phyloP scores from a whole-genome alignment of 2,797 vertebrate genomes.

The Diglossa cyanea region DNA sequence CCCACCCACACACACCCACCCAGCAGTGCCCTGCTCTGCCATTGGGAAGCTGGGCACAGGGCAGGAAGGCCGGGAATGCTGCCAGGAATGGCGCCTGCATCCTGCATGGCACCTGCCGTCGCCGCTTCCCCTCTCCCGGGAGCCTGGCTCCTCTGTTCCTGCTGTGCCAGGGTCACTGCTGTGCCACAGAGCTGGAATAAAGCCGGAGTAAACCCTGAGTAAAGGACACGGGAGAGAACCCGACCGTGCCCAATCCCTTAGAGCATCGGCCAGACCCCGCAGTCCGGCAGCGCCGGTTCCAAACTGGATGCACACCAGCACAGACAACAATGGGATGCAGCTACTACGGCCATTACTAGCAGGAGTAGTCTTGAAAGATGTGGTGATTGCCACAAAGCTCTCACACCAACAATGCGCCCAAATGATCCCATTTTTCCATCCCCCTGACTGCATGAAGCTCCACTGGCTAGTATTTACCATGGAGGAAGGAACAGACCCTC shows the following conservation, averaged over 20 bases:
- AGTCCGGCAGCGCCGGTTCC: constrained; percentile 33
- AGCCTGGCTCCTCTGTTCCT: background rate
- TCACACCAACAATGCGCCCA: background rate
- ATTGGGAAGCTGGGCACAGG: rapidly evolving
- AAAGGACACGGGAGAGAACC: background rate
- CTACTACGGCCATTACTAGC: constrained; percentile 44
- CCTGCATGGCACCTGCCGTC: background rate
- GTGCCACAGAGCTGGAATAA: background rate
- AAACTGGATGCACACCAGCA: constrained; percentile 45
- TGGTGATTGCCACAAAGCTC: constrained; percentile 40
- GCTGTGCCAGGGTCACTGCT: background rate
- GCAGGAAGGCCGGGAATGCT: background rate
- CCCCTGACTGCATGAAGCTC: constrained; percentile 4
- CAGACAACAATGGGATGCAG: constrained; percentile 31
- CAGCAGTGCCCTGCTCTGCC: background rate
- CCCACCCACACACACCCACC: background rate
- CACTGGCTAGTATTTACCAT: background rate
- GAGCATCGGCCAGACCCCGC: background rate
- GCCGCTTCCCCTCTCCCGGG: background rate
- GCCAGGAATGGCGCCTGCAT: background rate
- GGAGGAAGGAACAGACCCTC: constrained; percentile 2
- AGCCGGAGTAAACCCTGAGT: rapidly evolving
- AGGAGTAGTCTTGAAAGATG: constrained; percentile 21
- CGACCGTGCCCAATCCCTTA: rapidly evolving
- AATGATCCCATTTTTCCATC: background rate